Conservation (phyloP, 2,888 invertebrate species). For the Nasonovia ribisnigri region DNA sequence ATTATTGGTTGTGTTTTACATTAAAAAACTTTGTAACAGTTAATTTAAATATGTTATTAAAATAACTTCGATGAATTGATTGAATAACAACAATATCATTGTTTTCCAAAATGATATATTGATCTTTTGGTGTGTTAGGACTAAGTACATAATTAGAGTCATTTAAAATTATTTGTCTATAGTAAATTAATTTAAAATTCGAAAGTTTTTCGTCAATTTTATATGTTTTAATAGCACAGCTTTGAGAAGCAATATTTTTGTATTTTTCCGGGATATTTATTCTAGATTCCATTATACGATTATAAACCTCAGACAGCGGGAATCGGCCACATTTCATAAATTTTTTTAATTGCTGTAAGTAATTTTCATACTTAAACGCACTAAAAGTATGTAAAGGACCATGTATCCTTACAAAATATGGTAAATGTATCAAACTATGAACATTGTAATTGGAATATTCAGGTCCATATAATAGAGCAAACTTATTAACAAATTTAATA, state of each 20-base stretch:
- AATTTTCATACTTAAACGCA: slow-evolving; percentile 3
- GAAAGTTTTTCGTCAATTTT: not conserved
- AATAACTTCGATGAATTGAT: slow-evolving; percentile 12
- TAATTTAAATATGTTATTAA: not conserved
- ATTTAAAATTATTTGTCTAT: not conserved
- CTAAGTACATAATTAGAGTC: not conserved
- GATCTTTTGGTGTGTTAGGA: not conserved
- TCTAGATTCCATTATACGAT: not conserved
- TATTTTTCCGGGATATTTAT: not conserved
- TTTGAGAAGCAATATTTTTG: not conserved
- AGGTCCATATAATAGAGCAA: slow-evolving; percentile 6
- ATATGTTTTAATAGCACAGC: not conserved
- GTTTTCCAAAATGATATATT: not conserved
- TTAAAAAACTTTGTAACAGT: not conserved
- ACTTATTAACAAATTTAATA: not conserved
- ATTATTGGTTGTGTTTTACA: slow-evolving; percentile 12
- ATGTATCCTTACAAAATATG: not conserved
- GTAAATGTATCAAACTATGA: slow-evolving; percentile 4
- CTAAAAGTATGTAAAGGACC: slow-evolving; percentile 5
- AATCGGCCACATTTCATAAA: not conserved
- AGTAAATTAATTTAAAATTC: slow-evolving; percentile 12
- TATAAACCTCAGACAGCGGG: not conserved
- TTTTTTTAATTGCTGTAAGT: not conserved
- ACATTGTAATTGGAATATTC: slow-evolving; percentile 6
- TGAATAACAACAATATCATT: not conserved